Conservation (phyloP, 2,797 vertebrate genomes). For the Bovichtus diacanthus region DNA sequence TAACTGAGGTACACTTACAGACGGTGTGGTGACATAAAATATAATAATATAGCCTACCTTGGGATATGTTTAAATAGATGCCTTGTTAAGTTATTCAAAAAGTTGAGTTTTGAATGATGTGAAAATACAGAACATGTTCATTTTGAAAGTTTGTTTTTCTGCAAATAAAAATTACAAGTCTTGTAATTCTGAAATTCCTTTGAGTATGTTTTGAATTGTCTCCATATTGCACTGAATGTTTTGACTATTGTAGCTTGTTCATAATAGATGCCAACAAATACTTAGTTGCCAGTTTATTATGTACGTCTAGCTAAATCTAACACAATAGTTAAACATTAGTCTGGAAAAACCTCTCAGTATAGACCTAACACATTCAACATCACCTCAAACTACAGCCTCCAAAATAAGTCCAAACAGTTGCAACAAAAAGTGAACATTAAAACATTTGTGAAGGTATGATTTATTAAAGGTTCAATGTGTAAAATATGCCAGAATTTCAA, state of each 20-base stretch:
- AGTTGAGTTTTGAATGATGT: slow-evolving; percentile 18
- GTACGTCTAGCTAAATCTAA: not conserved
- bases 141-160: slow-evolving; percentile 1
- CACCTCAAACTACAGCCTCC: not conserved
- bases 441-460: not conserved
- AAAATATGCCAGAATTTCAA: too few species aligned
- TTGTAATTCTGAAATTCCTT: not conserved
- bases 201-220: slow-evolving; percentile 5
- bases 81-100: slow-evolving; percentile 38
- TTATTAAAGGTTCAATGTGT: too few species aligned
- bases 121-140: not conserved
- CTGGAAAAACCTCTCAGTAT: not conserved
- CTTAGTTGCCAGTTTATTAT: not conserved
- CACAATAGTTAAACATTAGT: not conserved
- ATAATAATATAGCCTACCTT: not conserved
- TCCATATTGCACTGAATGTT: not conserved
- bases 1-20: not conserved
- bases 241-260: not conserved
- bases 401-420: not conserved
- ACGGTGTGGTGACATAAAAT: not conserved
- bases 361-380: not conserved
- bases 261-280: not conserved
- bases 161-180: slow-evolving; percentile 43
- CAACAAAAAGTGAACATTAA: not conserved
- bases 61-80: slow-evolving; percentile 23